These are phyloP conservation scores for Archaeoteleia sp. DNA, from an alignment of 2,888 invertebrate genomes.

Conservation along the genomic window DNA sequence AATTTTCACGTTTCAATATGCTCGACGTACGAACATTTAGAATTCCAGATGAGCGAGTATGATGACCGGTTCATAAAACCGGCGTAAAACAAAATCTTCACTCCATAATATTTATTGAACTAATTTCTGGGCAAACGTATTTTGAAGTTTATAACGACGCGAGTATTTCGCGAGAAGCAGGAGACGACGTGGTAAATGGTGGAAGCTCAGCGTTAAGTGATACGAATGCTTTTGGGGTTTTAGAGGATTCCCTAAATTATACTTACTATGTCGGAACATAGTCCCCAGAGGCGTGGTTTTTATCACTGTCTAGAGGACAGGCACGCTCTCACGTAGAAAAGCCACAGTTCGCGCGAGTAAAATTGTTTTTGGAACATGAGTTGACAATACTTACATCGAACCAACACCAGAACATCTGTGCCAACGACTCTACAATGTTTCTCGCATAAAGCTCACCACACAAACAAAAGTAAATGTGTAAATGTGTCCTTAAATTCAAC, in stretches of 20 bases:
- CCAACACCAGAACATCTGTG: no score
- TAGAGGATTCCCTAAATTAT: conserved; percentile 63
- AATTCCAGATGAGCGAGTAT: no score
- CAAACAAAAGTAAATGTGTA: background rate
- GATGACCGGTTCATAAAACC: no score
- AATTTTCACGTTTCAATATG: no score
- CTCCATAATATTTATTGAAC: conserved; percentile 21
- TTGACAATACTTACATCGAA: conserved; percentile 1
- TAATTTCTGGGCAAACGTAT: conserved; percentile 26
- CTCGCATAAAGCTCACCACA: background rate
- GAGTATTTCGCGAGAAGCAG: conserved; percentile 30
- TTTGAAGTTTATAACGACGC: conserved; percentile 22
- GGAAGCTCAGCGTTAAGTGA: conserved; percentile 61
- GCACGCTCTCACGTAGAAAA: conserved; percentile 23
- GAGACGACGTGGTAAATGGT: conserved; percentile 42
- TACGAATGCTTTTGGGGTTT: conserved; percentile 67
- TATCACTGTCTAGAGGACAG: conserved; percentile 54
- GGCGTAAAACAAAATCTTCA: no score
- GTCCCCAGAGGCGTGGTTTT: conserved; percentile 57
- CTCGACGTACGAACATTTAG: no score
- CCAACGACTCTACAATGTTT: no score
- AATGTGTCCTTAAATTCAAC: background rate
- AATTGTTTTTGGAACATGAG: conserved; percentile 30
- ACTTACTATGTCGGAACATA: conserved; percentile 63
- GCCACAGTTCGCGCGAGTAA: conserved; percentile 19